Evolutionary conservation across 2,113 vertebrate species (phyloP).

Genomic region (Falco punctatus): DNA sequence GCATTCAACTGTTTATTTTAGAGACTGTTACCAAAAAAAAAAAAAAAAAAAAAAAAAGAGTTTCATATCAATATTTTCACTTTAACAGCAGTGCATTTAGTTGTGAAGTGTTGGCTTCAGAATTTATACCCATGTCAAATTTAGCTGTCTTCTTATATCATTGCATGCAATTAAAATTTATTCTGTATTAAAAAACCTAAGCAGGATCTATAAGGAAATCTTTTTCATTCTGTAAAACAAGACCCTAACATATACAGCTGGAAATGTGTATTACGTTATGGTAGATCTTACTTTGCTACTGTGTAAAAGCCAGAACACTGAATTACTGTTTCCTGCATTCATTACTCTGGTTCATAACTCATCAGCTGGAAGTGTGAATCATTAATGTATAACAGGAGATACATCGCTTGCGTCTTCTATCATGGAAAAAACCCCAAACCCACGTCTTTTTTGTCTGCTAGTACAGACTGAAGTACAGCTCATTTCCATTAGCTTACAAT

Average conservation of each 20-base stretch:
- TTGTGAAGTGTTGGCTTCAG: background rate
- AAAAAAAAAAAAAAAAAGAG: background rate
- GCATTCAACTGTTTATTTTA: background rate
- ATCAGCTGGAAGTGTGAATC: background rate
- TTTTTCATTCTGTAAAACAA: background rate
- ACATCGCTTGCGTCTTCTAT: background rate
- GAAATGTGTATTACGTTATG: background rate
- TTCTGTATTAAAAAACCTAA: background rate
- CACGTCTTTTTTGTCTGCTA: background rate
- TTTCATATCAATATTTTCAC: background rate
- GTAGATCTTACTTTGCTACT: background rate
- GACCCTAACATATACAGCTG: background rate
- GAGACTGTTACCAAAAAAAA: background rate
- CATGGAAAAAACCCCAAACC: background rate
- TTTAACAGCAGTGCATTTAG: background rate
- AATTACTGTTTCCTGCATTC: background rate
- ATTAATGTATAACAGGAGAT: background rate
- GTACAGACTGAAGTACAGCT: background rate
- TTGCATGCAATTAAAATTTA: background rate
- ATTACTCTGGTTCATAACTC: background rate
- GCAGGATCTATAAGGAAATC: background rate
- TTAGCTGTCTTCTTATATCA: background rate
- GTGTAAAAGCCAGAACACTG: background rate
- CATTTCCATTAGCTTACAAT: background rate
- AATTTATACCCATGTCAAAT: background rate